A percentile compares a stretch with the other conserved stretches of the same genome.
Conservation (phyloP, 2,797 vertebrate species). For the Micromesistius poutassou region DNA sequence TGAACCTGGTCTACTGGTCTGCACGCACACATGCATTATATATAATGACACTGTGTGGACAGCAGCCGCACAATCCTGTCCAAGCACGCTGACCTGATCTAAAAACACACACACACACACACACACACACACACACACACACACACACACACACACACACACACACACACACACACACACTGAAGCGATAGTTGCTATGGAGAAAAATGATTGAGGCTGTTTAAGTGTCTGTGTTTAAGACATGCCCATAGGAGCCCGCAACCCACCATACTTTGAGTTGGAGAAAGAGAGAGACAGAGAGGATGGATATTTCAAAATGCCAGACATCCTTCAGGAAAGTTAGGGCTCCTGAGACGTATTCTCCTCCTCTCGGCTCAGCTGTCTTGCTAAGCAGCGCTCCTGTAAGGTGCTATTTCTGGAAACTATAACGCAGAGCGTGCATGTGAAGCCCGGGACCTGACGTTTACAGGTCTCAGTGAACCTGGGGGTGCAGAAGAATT, state of each 20-base stretch:
- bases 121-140: neutral
- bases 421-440: conserved; percentile 14
- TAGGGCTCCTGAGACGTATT: conserved; percentile 9
- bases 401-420: conserved; percentile 7
- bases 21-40: too few relatives aligned
- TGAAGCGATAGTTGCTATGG: conserved; percentile 35
- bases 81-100: too few relatives aligned
- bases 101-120: too few relatives aligned
- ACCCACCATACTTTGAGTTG: neutral
- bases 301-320: conserved; percentile 5
- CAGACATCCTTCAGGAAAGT: conserved; percentile 9
- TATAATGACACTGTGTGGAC: too few relatives aligned
- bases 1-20: too few relatives aligned
- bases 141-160: conserved; percentile 9
- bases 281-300: conserved; percentile 7
- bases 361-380: conserved; percentile 24
- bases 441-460: conserved; percentile 13
- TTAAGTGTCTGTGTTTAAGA: conserved; percentile 20
- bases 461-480: neutral
- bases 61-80: too few relatives aligned
- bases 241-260: conserved; percentile 5
- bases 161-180: conserved; percentile 16
- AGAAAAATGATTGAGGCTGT: conserved; percentile 19
- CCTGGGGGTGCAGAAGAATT: too few relatives aligned
- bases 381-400: conserved; percentile 25